Percentiles rank a stretch among this genome's conserved stretches.
Conservation (phyloP, 1,140 invertebrate genomes). For the Maniola jurtina region DNA sequence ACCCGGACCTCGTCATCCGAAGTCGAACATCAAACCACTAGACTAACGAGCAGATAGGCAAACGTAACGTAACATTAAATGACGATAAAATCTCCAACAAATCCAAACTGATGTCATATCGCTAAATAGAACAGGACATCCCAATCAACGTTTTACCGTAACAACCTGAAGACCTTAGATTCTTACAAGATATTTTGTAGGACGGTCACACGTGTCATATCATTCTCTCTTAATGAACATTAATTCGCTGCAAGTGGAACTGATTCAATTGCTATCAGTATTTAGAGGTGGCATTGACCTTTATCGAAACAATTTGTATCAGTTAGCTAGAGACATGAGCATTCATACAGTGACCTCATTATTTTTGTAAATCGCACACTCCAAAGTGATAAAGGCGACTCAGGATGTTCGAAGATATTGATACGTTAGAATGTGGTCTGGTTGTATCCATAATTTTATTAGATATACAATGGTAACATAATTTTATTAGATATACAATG, state of each 20-base stretch:
- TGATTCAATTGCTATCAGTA: slow-evolving; percentile 75
- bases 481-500: too few relatives aligned
- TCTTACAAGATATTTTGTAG: slow-evolving; percentile 14
- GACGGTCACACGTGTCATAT: slow-evolving; percentile 23
- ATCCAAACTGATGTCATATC: slow-evolving; percentile 57
- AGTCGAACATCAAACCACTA: too few relatives aligned
- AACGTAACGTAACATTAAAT: slow-evolving; percentile 36
- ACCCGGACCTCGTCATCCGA: too few relatives aligned
- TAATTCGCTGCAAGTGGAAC: slow-evolving; percentile 76
- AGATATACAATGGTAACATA: too few relatives aligned
- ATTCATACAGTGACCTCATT: slow-evolving; percentile 22
- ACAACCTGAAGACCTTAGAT: slow-evolving; percentile 27
- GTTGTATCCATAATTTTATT: not conserved
- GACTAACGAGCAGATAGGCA: too few relatives aligned
- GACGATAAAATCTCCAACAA: slow-evolving; percentile 47
- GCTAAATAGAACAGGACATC: slow-evolving; percentile 49
- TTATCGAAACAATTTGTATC: slow-evolving; percentile 39
- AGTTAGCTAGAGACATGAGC: slow-evolving; percentile 22
- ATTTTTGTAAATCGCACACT: not conserved
- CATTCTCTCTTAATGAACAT: slow-evolving; percentile 58
- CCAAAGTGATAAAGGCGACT: not conserved
- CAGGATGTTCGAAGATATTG: not conserved
- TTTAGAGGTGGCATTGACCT: slow-evolving; percentile 64
- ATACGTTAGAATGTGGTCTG: not conserved
- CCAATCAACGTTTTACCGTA: slow-evolving; percentile 46